These are phyloP conservation scores for Caenorhabditis sp. DNA, from an alignment of 2,888 invertebrate genomes.

Conservation along the genomic window DNA sequence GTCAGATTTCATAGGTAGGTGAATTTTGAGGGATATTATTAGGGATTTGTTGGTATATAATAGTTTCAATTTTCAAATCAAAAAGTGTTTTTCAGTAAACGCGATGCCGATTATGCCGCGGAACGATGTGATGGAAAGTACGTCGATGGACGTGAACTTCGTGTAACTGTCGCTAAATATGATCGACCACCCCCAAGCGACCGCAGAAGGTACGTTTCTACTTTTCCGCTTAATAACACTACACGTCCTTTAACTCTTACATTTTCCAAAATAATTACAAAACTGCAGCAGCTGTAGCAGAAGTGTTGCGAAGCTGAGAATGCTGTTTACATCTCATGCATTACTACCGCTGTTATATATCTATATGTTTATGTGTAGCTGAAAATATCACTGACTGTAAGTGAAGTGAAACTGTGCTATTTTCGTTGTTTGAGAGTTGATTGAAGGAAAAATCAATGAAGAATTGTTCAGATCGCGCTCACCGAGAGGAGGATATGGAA, in stretches of 20 bases:
- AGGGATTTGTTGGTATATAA: too few relatives aligned
- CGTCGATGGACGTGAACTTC: conserved; percentile 93
- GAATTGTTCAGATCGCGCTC: not conserved
- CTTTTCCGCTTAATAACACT: too few relatives aligned
- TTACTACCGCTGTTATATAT: not conserved
- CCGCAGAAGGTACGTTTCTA: too few relatives aligned
- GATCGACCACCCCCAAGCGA: conserved; percentile 79
- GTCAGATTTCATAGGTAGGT: conserved; percentile 77
- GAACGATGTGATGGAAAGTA: conserved; percentile 96
- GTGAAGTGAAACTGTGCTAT: not conserved
- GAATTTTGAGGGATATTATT: too few relatives aligned
- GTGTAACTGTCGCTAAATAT: conserved; percentile 96
- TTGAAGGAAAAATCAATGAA: not conserved
- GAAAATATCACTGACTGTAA: not conserved
- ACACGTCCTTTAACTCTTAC: too few relatives aligned
- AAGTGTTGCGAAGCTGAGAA: not conserved
- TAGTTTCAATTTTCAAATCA: not conserved
- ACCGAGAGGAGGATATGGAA: not conserved
- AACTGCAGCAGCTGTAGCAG: not conserved
- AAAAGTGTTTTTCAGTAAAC: conserved; percentile 75
- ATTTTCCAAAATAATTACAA: not conserved
- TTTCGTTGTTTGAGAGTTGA: not conserved
- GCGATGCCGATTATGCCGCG: conserved; percentile 96
- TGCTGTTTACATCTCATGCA: not conserved
- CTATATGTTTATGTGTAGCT: not conserved